phyloP scores from a whole-genome alignment of 2,888 invertebrate genomes.

The Apeira syringaria region DNA sequence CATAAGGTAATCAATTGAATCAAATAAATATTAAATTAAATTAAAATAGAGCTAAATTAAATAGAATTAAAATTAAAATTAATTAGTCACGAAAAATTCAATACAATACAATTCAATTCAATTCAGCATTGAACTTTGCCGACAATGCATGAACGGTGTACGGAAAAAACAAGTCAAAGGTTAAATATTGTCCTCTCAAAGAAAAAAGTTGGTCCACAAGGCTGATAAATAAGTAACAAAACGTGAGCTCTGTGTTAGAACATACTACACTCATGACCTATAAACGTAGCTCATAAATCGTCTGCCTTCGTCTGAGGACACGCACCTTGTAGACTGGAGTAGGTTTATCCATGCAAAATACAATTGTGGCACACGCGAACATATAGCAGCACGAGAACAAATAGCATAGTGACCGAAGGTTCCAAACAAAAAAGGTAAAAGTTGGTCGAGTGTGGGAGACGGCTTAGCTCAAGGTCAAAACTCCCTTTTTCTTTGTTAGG shows the following conservation, averaged over 20 bases:
- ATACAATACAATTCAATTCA: too few relatives aligned
- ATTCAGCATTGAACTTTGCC: too few relatives aligned
- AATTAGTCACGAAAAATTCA: too few relatives aligned
- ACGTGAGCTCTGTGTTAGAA: neutral
- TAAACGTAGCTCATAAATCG: constrained; percentile 44
- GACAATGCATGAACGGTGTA: too few relatives aligned
- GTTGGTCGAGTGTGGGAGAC: neutral
- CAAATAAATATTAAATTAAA: too few relatives aligned
- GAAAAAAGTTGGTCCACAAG: too few relatives aligned
- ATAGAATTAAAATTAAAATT: too few relatives aligned
- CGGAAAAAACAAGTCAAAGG: too few relatives aligned
- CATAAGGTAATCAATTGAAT: too few relatives aligned
- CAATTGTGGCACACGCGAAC: constrained; percentile 49
- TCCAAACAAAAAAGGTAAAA: neutral
- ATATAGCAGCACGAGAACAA: constrained; percentile 46
- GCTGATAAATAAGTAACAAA: neutral
- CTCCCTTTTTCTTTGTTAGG: too few relatives aligned
- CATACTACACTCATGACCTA: constrained; percentile 24
- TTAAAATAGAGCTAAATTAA: too few relatives aligned
- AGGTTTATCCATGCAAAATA: constrained; percentile 56
- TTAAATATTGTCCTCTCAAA: too few relatives aligned
- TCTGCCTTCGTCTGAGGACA: constrained; percentile 51
- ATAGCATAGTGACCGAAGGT: constrained; percentile 20
- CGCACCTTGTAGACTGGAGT: constrained; percentile 48
- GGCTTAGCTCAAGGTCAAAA: neutral